Conservation (phyloP, 2,888 invertebrate species). For the Druceiella hillmani region DNA sequence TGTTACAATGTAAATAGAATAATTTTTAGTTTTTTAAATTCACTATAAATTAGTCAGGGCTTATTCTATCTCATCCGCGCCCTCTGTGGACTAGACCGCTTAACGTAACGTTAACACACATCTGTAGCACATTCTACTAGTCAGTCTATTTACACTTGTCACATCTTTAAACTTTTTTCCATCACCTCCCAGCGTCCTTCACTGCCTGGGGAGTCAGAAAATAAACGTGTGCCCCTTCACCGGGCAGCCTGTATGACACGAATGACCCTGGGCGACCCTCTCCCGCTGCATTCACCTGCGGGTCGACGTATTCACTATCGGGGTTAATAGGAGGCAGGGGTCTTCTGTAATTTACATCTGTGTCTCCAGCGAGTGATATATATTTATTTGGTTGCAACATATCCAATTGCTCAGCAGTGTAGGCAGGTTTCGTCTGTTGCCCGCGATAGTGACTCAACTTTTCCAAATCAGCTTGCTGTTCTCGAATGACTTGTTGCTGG, state of each 20-base stretch:
- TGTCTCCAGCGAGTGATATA: conserved; percentile 36
- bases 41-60: too few species aligned
- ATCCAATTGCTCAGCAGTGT: conserved; percentile 40
- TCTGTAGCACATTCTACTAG: too few species aligned
- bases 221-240: conserved; percentile 73
- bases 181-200: conserved; percentile 27
- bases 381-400: conserved; percentile 35
- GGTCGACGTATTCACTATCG: conserved; percentile 54
- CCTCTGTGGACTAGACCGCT: too few species aligned
- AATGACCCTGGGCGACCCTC: conserved; percentile 54
- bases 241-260: conserved; percentile 68
- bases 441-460: conserved; percentile 21
- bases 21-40: too few species aligned
- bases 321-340: conserved; percentile 53
- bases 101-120: too few species aligned
- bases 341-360: conserved; percentile 53
- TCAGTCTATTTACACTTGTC: too few species aligned
- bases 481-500: conserved; percentile 36
- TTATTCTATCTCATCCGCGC: too few species aligned
- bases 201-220: conserved; percentile 68
- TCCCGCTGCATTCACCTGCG: conserved; percentile 30
- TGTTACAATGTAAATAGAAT: too few species aligned
- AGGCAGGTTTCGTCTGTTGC: conserved; percentile 29
- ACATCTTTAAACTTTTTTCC: too few species aligned
- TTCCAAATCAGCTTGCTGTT: conserved; percentile 37